phyloP scores from a whole-genome alignment of 1,140 invertebrate genomes.

The Dreissena rostriformis region DNA sequence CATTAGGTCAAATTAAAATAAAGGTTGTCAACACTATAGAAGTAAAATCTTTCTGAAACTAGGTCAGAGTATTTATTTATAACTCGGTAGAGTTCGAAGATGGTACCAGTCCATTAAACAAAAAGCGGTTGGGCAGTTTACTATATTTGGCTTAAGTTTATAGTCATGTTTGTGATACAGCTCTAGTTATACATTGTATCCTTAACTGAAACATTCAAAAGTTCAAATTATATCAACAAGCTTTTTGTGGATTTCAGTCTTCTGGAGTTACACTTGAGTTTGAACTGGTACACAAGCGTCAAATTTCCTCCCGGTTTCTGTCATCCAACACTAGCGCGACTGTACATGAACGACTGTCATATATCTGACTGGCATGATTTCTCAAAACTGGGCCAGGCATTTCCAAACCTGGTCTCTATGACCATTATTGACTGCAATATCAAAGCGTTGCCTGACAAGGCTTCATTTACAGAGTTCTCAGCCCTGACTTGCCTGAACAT shows the following conservation, averaged over 20 bases:
- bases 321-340: slow-evolving; percentile 51
- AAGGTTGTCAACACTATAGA: too few species aligned
- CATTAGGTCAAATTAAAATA: too few species aligned
- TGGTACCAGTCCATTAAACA: too few species aligned
- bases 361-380: slow-evolving; percentile 91
- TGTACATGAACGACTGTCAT: slow-evolving; percentile 84
- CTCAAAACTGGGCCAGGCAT: slow-evolving; percentile 88
- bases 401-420: slow-evolving; percentile 91
- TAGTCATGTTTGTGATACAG: too few species aligned
- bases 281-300: slow-evolving; percentile 90
- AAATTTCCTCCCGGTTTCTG: slow-evolving; percentile 83
- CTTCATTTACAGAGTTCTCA: slow-evolving; percentile 81
- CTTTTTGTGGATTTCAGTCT: slow-evolving; percentile 82
- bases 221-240: too few species aligned
- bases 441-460: slow-evolving; percentile 1
- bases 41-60: too few species aligned
- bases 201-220: too few species aligned
- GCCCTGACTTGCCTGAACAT: slow-evolving; percentile 91
- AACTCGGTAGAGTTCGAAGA: too few species aligned
- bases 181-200: too few species aligned
- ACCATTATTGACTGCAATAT: slow-evolving; percentile 90
- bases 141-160: too few species aligned
- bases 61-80: too few species aligned
- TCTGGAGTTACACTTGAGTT: slow-evolving; percentile 94
- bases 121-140: too few species aligned